phyloP scores from a whole-genome alignment of 2,888 invertebrate species.

The Catocala sponsa region DNA sequence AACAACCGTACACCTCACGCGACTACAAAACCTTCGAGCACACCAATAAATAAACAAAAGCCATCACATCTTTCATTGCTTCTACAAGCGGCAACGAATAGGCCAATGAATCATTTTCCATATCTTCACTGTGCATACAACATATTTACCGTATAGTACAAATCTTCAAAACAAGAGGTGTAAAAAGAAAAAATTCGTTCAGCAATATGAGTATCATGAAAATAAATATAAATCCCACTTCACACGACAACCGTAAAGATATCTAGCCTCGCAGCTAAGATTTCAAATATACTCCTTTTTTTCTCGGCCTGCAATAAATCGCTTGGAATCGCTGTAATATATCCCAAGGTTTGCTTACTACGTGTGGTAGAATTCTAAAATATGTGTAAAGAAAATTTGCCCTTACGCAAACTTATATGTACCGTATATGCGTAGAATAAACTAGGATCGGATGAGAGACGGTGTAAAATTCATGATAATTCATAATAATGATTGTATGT shows the following conservation, averaged over 20 bases:
- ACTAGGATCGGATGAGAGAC: conserved; percentile 2
- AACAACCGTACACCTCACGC: not conserved
- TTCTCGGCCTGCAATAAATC: conserved; percentile 60
- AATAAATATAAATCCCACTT: conserved; percentile 51
- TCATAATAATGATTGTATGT: too few species aligned
- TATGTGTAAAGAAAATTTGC: conserved; percentile 60
- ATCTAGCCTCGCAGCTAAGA: conserved; percentile 53
- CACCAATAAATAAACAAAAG: conserved; percentile 18
- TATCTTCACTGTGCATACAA: conserved; percentile 15
- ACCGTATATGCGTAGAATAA: conserved; percentile 43
- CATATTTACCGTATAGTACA: conserved; percentile 23
- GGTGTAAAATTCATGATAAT: too few species aligned
- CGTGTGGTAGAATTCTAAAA: conserved; percentile 65
- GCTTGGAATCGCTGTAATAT: conserved; percentile 60
- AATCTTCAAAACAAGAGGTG: conserved; percentile 25
- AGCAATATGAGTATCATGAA: conserved; percentile 46
- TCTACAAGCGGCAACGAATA: conserved; percentile 3
- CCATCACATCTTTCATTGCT: conserved; percentile 17
- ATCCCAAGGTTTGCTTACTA: conserved; percentile 63
- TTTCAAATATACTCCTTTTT: conserved; percentile 61
- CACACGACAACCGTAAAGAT: conserved; percentile 51
- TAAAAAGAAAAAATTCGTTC: conserved; percentile 28
- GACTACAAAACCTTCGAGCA: conserved; percentile 13
- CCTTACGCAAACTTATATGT: conserved; percentile 36
- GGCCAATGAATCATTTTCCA: conserved; percentile 19